These are phyloP conservation scores for Neostethus bicornis DNA, from an alignment of 2,797 vertebrate genomes.

Conservation along the genomic window DNA sequence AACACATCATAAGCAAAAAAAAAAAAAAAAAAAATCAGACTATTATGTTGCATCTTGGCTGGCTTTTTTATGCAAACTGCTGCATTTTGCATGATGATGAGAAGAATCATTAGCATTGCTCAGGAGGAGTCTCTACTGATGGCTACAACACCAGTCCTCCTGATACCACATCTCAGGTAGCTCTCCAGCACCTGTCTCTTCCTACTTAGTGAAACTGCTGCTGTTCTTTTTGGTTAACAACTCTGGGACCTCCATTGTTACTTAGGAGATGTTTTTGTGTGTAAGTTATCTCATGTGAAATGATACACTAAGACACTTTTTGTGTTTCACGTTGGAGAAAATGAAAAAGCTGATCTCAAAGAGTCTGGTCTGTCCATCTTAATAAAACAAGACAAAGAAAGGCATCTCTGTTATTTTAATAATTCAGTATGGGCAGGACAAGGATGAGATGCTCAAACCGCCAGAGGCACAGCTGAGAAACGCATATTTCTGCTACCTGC, in stretches of 20 bases:
- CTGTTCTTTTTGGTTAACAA: slow-evolving; percentile 9
- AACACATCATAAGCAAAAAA: not conserved
- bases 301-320: slow-evolving; percentile 28
- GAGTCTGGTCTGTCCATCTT: slow-evolving; percentile 44
- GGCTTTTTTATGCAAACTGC: slow-evolving; percentile 10
- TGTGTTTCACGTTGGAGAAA: slow-evolving; percentile 36
- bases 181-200: not conserved
- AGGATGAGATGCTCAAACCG: slow-evolving; percentile 49
- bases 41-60: not conserved
- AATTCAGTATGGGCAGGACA: slow-evolving; percentile 55
- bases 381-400: slow-evolving; percentile 58
- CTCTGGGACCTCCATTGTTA: not conserved
- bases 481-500: slow-evolving; percentile 22
- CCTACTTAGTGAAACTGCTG: slow-evolving; percentile 7
- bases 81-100: slow-evolving; percentile 22
- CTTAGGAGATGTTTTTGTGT: not conserved
- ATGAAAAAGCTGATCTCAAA: slow-evolving; percentile 13
- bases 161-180: slow-evolving; percentile 30
- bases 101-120: slow-evolving; percentile 35
- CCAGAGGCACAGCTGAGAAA: slow-evolving; percentile 41
- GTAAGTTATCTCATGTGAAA: slow-evolving; percentile 1
- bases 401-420: slow-evolving; percentile 54
- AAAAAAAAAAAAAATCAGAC: not conserved
- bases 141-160: slow-evolving; percentile 23
- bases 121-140: slow-evolving; percentile 36